Evolutionary conservation across 2,888 invertebrate species (phyloP).

Genomic region (Hypselothyrea guttata): DNA sequence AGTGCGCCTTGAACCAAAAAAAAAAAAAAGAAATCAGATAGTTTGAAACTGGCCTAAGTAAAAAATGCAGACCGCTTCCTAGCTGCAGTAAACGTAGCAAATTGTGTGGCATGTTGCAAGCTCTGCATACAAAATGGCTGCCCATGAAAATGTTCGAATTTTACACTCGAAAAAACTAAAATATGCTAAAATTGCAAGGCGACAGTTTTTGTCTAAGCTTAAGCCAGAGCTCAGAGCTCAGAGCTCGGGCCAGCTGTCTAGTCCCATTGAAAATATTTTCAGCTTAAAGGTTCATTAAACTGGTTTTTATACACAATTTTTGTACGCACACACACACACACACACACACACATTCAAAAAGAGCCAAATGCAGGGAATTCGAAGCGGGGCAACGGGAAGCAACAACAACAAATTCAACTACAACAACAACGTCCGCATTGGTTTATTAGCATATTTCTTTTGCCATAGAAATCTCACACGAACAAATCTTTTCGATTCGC

Average conservation of each 20-base stretch:
- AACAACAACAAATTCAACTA: too few relatives aligned
- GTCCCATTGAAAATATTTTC: slow-evolving; percentile 61
- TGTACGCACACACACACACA: slow-evolving; percentile 29
- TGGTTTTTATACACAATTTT: slow-evolving; percentile 66
- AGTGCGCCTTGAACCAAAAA: slow-evolving; percentile 65
- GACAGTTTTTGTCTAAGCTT: slow-evolving; percentile 49
- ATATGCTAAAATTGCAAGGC: slow-evolving; percentile 37
- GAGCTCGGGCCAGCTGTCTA: slow-evolving; percentile 32
- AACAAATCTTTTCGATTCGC: slow-evolving; percentile 58
- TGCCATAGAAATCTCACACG: slow-evolving; percentile 68
- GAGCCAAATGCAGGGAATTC: slow-evolving; percentile 59
- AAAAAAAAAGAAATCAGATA: slow-evolving; percentile 1
- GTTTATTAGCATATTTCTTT: slow-evolving; percentile 71
- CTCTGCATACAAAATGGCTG: slow-evolving; percentile 66
- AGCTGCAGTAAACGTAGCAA: slow-evolving; percentile 46
- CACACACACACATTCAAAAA: slow-evolving; percentile 17
- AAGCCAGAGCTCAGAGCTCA: slow-evolving; percentile 31
- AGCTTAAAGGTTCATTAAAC: slow-evolving; percentile 79
- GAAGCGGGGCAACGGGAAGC: slow-evolving; percentile 24
- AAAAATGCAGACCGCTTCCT: slow-evolving; percentile 26
- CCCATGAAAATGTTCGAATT: slow-evolving; percentile 16
- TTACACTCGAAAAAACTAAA: background rate
- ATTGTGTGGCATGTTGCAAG: slow-evolving; percentile 48
- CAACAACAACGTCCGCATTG: slow-evolving; percentile 39
- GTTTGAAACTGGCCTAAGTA: slow-evolving; percentile 13